Conservation (phyloP, 2,797 vertebrate species). For the Darevskia nairensis region DNA sequence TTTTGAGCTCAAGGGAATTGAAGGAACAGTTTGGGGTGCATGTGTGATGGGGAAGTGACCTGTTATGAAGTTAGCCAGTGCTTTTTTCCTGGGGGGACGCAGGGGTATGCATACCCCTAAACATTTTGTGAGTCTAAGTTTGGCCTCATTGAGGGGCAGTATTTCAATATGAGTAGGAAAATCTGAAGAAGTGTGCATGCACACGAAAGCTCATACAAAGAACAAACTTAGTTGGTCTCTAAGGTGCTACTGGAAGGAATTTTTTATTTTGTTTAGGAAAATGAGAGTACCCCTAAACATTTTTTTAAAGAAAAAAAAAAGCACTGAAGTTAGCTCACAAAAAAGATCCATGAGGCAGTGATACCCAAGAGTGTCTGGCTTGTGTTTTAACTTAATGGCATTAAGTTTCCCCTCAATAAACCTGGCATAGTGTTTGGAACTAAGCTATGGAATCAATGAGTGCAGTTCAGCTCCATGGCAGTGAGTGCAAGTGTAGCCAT, state of each 20-base stretch:
- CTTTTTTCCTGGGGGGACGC: no score
- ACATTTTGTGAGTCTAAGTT: no score
- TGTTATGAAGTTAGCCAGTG: no score
- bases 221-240: no score
- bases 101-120: no score
- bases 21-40: not conserved
- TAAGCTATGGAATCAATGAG: not conserved
- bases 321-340: no score
- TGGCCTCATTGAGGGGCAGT: no score
- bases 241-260: no score
- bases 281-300: not conserved
- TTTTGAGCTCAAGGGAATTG: not conserved
- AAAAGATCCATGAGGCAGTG: not conserved
- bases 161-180: not conserved
- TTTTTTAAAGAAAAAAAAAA: no score
- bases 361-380: not conserved
- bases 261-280: not conserved
- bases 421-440: not conserved
- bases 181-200: no score
- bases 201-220: no score
- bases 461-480: not conserved
- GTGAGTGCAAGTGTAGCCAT: not conserved
- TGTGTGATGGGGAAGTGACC: not conserved
- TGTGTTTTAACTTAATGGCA: not conserved
- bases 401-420: not conserved